These are phyloP conservation scores for Lutjanus campechanus DNA, from an alignment of 2,797 vertebrate species.

Conservation along the genomic window DNA sequence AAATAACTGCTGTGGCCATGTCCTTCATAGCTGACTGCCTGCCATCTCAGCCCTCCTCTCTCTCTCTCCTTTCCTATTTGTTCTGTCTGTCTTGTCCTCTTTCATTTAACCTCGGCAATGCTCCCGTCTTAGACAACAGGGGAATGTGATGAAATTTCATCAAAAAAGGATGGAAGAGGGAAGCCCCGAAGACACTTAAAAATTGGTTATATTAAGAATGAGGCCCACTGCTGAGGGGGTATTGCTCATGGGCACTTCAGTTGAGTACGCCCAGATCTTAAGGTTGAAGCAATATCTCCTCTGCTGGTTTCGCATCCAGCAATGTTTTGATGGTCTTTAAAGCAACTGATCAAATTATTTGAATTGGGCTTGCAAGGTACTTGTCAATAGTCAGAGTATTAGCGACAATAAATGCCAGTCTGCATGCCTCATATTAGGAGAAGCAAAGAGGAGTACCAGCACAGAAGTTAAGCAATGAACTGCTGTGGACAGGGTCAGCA, in stretches of 20 bases:
- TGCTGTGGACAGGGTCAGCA: no score
- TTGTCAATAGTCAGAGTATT: no score
- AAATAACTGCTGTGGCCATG: constrained; percentile 74
- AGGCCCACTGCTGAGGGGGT: background rate
- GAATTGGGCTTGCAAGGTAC: no score
- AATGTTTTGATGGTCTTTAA: constrained; percentile 21
- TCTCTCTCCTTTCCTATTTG: constrained; percentile 38
- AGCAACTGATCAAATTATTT: background rate
- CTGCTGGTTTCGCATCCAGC: constrained; percentile 11
- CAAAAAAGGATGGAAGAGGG: constrained; percentile 9
- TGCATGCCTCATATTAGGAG: no score
- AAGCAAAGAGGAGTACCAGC: no score
- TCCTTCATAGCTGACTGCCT: constrained; percentile 82
- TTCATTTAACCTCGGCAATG: constrained; percentile 53
- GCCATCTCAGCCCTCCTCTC: constrained; percentile 45
- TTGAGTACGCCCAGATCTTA: background rate
- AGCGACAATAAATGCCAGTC: no score
- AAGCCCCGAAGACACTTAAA: constrained; percentile 30
- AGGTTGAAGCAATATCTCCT: background rate
- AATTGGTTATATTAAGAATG: constrained; percentile 11
- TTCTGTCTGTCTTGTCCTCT: constrained; percentile 58
- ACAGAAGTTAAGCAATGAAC: no score
- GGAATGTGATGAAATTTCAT: constrained; percentile 29
- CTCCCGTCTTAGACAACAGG: constrained; percentile 44
- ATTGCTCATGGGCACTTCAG: constrained; percentile 17